A percentile compares a stretch with the other conserved stretches of the same genome.
phyloP scores from a whole-genome alignment of 2,797 vertebrate genomes.

The Hypotaenidia okinawae region DNA sequence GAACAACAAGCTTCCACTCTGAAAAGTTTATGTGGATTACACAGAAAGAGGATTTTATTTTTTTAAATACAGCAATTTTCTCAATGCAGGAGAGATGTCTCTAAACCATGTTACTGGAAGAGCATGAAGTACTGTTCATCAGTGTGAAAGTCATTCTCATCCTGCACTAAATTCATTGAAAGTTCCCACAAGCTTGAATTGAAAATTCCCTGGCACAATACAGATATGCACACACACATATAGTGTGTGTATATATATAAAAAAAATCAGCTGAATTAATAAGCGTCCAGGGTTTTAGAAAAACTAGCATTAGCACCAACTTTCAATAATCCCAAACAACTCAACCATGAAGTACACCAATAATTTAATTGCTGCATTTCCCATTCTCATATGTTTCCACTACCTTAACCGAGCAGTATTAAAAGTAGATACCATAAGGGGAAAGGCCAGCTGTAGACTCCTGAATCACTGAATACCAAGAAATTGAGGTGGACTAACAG shows the following conservation, averaged over 20 bases:
- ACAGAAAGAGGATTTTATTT: not conserved
- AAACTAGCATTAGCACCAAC: not conserved
- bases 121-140: not conserved
- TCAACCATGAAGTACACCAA: not conserved
- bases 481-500: not conserved
- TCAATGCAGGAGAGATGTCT: not conserved
- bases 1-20: not conserved
- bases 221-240: fast-evolving
- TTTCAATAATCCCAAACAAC: not conserved
- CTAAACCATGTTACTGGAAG: not conserved
- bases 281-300: not conserved
- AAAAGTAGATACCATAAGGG: not conserved
- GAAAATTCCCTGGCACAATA: not conserved
- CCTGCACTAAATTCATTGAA: not conserved
- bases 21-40: not conserved
- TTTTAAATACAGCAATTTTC: not conserved
- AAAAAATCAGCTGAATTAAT: not conserved
- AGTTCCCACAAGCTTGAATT: not conserved
- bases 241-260: too few relatives aligned
- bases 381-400: not conserved
- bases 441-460: not conserved
- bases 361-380: not conserved
- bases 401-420: not conserved
- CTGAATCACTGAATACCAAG: not conserved
- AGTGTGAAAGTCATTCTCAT: not conserved